Conservation (phyloP, 2,797 vertebrate genomes). For the Rhynchotus rufescens region DNA sequence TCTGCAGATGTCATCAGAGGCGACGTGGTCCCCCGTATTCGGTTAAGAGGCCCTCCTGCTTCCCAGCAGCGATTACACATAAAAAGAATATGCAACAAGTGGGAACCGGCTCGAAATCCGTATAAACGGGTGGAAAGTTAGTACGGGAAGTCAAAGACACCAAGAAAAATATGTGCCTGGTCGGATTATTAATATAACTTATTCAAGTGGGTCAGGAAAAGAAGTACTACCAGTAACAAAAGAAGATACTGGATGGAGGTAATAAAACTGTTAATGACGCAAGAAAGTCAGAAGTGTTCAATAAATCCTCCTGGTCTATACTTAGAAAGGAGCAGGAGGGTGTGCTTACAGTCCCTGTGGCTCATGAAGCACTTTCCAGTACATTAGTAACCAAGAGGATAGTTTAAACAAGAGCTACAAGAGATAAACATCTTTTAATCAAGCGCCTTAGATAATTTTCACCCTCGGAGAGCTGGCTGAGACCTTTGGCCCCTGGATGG, state of each 20-base stretch:
- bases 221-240: conserved; percentile 19
- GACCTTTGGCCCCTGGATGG: background rate
- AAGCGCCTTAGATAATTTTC: background rate
- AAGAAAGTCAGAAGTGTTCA: conserved; percentile 49
- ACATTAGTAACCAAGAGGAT: conserved; percentile 52
- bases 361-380: conserved; percentile 39
- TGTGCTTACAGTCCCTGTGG: background rate
- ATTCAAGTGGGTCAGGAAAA: background rate
- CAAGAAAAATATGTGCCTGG: background rate
- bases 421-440: conserved; percentile 52
- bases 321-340: conserved; percentile 49
- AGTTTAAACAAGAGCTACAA: conserved; percentile 52
- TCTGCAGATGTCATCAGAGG: background rate
- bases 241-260: background rate
- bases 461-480: background rate
- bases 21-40: background rate
- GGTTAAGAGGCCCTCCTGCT: background rate
- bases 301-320: conserved; percentile 61
- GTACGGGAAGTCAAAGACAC: conserved; percentile 11
- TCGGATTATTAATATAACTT: background rate
- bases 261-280: conserved; percentile 41
- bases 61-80: conserved; percentile 53
- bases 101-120: background rate
- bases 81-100: background rate
- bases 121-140: background rate